A percentile compares a stretch with the other conserved stretches of the same genome.
Evolutionary conservation across 2,797 vertebrate genomes (phyloP).

Genomic region (Zalophus californianus): DNA sequence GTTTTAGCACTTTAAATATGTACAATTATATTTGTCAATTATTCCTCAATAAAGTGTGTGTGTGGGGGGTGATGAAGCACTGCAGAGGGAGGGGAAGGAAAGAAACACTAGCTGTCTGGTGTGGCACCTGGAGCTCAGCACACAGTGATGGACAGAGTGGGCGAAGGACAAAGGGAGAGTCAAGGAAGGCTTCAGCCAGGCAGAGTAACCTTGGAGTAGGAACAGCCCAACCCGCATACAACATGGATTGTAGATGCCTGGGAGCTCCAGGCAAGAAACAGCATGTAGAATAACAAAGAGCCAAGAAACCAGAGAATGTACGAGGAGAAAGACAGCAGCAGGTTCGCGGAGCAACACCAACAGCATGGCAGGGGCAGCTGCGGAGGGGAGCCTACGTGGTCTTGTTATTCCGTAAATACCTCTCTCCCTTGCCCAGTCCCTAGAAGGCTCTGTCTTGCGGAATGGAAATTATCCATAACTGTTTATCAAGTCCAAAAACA

Average conservation of each 20-base stretch:
- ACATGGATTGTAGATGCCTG: accelerated
- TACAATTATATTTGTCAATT: neutral
- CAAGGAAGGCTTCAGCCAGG: neutral
- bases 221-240: neutral
- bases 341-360: too few species aligned
- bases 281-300: neutral
- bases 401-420: neutral
- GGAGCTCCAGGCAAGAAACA: neutral
- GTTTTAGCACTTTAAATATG: neutral
- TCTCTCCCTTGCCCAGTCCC: neutral
- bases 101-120: neutral
- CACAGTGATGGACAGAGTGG: neutral
- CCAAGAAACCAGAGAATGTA: neutral
- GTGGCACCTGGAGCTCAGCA: neutral
- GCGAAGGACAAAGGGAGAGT: neutral
- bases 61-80: too few species aligned
- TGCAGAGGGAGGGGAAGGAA: too few species aligned
- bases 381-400: neutral
- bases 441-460: neutral
- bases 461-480: neutral
- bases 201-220: neutral
- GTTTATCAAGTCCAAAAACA: neutral
- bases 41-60: neutral
- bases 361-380: accelerated
- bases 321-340: neutral